Evolutionary conservation across 2,797 vertebrate genomes (phyloP), one percentile per base, ranked within the genome.

Genomic region (Sylvilagus floridanus): DNA sequence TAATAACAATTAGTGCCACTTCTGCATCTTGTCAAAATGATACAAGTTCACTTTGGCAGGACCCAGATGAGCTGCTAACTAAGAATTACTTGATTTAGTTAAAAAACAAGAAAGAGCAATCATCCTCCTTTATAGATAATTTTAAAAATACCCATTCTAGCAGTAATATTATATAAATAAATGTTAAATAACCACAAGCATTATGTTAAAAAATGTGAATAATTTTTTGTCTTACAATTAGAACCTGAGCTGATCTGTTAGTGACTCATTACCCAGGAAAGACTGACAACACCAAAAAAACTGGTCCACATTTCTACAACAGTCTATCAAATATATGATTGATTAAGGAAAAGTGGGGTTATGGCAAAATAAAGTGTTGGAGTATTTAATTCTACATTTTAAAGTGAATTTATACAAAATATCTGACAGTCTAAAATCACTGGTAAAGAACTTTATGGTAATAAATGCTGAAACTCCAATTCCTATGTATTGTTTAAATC

Each of bases 21-120:
- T 97, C 98, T 98, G 98, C 82, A 95, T 98, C 97, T 98, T 98
- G 98, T 98, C 98, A 98, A 98, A 98, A 93, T 96, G 96, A 97
- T 88, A 84, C 24, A 72, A 68, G 73, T 95, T 97, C 95, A 93
- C 93, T 97, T 89, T 93, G 97, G 88, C 60, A 97, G 96, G 94
- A 97, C 30, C 60, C 83, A 81, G 94, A 93, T 97, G 89, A 84
- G 73, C 79, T 85, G 0, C 88, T 96, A 95, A 94, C 92, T 32
- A 97, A 95, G 96, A 96, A 72, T 96, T 91, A 42, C 52, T 17
- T 78, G 66, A 96, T 91, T 85, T 92, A 47, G 72, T 95, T 77
- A 76, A 90, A 94, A 73, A 84, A 71, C 62, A 91, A 91, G 79
- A 83, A 77, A 90, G 35, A 90, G 21, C 32, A 84, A 84, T 14